Base-by-base conservation (phyloP, 2,797 vertebrate genomes). In the Orestias chungarensis region DNA sequence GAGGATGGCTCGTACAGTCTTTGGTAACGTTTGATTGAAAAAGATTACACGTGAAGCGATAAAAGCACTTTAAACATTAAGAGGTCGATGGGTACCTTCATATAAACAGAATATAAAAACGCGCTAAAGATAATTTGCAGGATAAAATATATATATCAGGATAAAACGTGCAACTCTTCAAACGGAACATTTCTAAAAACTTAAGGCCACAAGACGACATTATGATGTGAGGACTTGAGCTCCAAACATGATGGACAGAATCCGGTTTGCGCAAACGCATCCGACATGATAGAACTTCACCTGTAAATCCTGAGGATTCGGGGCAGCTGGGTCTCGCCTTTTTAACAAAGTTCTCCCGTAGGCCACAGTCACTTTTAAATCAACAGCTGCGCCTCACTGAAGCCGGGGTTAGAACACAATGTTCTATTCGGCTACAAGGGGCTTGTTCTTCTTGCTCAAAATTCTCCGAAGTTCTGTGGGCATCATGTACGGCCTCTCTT, bases 401-500 rank as follows among this genome's bases (percentile, higher is more conserved):
- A 20, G 23, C n/a, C 42, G 6, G 25, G 0, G 42, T 55, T 1
- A 3, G 25, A 43, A 17, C 42, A 33, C n/a, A 10, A 33, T 0
- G 70, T 25, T 46, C 78, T 90, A 91, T 52, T 91, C 31, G 4
- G 83, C 85, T 3, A 83, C 71, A 12, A 70, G 44, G 0, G 18
- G n/a, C 78, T 93, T 89, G 82, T 97, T 98, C 76, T 93, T 95
- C 86, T 98, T 99, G 59, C 95, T 96, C 80, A 99, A 92, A 73
- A 98, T 82, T 78, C 95, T 96, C 80, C 95, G 95, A 54, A 99
- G 95, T 47, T 90, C 87, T 38, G 96, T 93, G 0, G 97, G 93
- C 97, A 99, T 99, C 90, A 96, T 93, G 90, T 96, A 99, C 1
- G 97, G 97, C 69, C 94, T 94, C 65, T 97, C 96, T 0, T 91